A percentile compares a stretch with the other conserved stretches of the same genome.
These are phyloP conservation scores for Papilio machaon DNA, from an alignment of 1,140 invertebrate species.

Conservation along the genomic window DNA sequence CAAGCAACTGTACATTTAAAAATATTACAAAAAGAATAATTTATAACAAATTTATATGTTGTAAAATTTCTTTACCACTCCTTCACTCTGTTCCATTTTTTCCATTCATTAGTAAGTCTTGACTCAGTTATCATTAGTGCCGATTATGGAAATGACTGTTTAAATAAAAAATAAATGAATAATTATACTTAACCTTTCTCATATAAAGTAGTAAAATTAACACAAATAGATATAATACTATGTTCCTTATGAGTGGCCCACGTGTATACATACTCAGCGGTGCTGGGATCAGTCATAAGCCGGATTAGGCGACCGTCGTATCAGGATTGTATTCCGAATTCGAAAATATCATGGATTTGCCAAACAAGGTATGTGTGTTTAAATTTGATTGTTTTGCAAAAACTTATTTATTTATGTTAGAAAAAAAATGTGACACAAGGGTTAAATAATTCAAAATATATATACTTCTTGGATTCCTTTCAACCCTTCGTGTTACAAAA, in stretches of 20 bases:
- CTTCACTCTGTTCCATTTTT: too few species aligned
- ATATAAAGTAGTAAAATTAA: background rate
- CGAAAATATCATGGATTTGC: conserved; percentile 67
- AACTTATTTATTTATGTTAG: background rate
- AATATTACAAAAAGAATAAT: background rate
- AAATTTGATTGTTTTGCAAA: background rate
- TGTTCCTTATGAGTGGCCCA: conserved; percentile 45
- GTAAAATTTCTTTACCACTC: too few species aligned
- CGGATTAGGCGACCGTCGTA: conserved; percentile 68
- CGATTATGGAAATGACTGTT: too few species aligned
- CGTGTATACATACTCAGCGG: conserved; percentile 36
- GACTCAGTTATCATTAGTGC: too few species aligned
- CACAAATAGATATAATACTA: background rate
- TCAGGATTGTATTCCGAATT: conserved; percentile 64
- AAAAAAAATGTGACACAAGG: too few species aligned
- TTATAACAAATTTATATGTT: background rate
- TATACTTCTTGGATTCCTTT: background rate
- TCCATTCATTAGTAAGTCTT: too few species aligned
- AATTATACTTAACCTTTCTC: background rate
- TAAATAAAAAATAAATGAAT: too few species aligned
- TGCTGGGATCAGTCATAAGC: conserved; percentile 69
- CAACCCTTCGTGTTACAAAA: background rate
- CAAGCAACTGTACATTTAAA: background rate
- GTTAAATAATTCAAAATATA: too few species aligned
- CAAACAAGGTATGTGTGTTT: conserved; percentile 39